Percentiles rank a stretch among this genome's conserved stretches.
These are phyloP conservation scores for Catocala nupta DNA, from an alignment of 2,888 invertebrate species.

Conservation along the genomic window DNA sequence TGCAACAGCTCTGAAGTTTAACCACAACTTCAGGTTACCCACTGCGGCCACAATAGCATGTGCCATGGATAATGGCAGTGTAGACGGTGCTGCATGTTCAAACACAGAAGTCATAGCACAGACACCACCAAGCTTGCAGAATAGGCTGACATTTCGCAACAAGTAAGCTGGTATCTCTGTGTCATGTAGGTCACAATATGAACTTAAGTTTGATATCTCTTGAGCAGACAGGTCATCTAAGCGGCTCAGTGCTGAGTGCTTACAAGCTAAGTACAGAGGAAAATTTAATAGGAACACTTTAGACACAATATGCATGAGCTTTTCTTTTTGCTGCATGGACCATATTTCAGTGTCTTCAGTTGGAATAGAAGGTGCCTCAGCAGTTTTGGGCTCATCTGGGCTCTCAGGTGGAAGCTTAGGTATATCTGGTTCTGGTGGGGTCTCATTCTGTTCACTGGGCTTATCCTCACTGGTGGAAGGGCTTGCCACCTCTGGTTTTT, in stretches of 20 bases:
- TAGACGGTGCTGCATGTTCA: constrained; percentile 90
- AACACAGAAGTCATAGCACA: constrained; percentile 95
- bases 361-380: constrained; percentile 52
- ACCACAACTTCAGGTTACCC: constrained; percentile 97
- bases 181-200: constrained; percentile 97
- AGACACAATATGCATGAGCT: constrained; percentile 94
- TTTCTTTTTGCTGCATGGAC: constrained; percentile 95
- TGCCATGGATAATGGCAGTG: constrained; percentile 94
- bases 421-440: constrained; percentile 55
- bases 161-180: constrained; percentile 97
- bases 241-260: constrained; percentile 93
- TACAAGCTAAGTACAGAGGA: constrained; percentile 95
- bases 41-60: constrained; percentile 97
- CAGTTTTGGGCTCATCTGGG: constrained; percentile 62
- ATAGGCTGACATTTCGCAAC: constrained; percentile 96
- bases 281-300: constrained; percentile 96
- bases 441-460: constrained; percentile 62
- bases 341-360: constrained; percentile 86
- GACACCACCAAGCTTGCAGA: constrained; percentile 96
- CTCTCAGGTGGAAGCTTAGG: constrained; percentile 58
- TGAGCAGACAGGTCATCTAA: constrained; percentile 94
- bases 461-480: constrained; percentile 59
- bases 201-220: constrained; percentile 92
- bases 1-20: constrained; percentile 96
- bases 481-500: constrained; percentile 56